Base-by-base conservation (phyloP, 1,140 invertebrate species). In the Frieseomelitta varia region DNA sequence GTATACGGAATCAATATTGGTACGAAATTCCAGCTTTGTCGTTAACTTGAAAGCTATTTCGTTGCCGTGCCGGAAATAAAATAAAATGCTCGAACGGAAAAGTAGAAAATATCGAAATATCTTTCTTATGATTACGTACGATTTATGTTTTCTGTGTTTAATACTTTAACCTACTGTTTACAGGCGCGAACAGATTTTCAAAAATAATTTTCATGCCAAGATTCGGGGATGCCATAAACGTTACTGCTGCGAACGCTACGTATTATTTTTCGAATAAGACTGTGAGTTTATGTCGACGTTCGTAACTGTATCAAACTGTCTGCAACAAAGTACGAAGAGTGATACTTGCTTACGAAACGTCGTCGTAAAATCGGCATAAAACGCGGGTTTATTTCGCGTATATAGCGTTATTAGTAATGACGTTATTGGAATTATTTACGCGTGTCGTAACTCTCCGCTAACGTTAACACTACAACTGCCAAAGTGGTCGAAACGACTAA, bases 241-340 rank as follows among this genome's bases (percentile, higher is more conserved):
- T 58, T 39, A n/a, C 34, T 39, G 4, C 34, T 39, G 19, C 21
- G 21, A 39, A 8, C 14, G 3, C n/a, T 34, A 39, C 6, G 6
- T 39, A 61, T 76, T 39, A 76, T 76, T 76, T 76, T 61, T n/a
- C 27, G 15, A 17, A 39, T 39, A 17, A 21, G 15, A 39, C 2
- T 67, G n/a, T 17, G 55, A 56, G 34, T 61, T 76, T 61, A 76
- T 76, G 74, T 76, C 11, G 30, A 76, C 56, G 19, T 76, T 47
- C 39, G 55, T 61, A 39, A 61, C n/a, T n/a, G n/a, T n/a, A n/a
- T n/a, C 6, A 24, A 4, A 1, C 24, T 75, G 30, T 58, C 24
- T n/a, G 1, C n/a, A 76, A 24, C 34, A 73, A 21, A 4, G 2
- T 61, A 39, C 34, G n/a, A 21, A 12, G 30, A 67, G 3, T 67